Conservation (phyloP, 2,888 invertebrate species). For the Drosophila suboccidentalis region DNA sequence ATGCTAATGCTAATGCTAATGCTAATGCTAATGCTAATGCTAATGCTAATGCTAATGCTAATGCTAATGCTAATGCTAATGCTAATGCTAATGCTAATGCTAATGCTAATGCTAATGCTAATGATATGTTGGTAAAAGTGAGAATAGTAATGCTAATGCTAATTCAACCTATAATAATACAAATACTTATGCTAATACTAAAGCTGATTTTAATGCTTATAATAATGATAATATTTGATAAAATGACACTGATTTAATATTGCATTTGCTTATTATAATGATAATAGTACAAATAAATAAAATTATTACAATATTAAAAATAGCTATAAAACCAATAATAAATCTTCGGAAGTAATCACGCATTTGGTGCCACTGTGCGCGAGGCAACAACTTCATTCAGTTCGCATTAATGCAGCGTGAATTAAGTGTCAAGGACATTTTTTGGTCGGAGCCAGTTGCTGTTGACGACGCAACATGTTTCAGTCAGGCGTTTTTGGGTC, state of each 20-base stretch:
- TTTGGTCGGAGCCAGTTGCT: slow-evolving; percentile 71
- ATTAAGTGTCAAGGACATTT: slow-evolving; percentile 82
- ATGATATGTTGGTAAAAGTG: background rate
- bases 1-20: background rate
- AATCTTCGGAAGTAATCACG: background rate
- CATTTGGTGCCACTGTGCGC: slow-evolving; percentile 55
- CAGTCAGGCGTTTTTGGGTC: slow-evolving; percentile 50
- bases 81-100: background rate
- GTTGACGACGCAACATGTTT: slow-evolving; percentile 75
- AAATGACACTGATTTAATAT: background rate
- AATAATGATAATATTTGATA: background rate
- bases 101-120: background rate
- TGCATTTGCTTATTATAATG: background rate
- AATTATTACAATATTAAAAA: background rate
- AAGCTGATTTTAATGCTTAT: background rate
- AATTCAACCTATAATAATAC: background rate
- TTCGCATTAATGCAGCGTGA: slow-evolving; percentile 81
- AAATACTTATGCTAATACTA: background rate
- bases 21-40: background rate
- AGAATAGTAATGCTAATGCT: background rate
- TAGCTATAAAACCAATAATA: background rate
- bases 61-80: background rate
- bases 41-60: background rate
- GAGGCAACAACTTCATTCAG: slow-evolving; percentile 77
- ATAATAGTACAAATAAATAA: background rate